Evolutionary conservation across 2,888 invertebrate genomes (phyloP), one percentile per base, ranked within the genome.

Genomic region (Cosmopolites sordidus): DNA sequence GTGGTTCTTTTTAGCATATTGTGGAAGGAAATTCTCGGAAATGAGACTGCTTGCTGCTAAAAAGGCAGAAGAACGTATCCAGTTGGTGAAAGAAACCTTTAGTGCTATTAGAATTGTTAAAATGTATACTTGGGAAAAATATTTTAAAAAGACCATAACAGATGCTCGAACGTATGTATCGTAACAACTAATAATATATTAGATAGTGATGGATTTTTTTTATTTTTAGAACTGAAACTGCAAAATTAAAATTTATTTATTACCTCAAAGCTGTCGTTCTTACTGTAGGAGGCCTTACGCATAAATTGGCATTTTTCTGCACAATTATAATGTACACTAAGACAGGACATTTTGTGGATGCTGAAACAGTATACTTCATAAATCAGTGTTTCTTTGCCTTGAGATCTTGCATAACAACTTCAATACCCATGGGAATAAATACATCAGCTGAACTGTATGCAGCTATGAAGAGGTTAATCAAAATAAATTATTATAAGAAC

Each of bases 181-280:
- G 15, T 46, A 16, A 16, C n/a, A n/a, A n/a, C n/a, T n/a, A n/a
- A n/a, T n/a, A n/a, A 43, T 27, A n/a, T n/a, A n/a, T n/a, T n/a
- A n/a, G n/a, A n/a, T n/a, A n/a, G n/a, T n/a, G n/a, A n/a, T n/a
- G n/a, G n/a, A n/a, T n/a, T n/a, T n/a, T n/a, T n/a, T 22, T 47
- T 18, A 17, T 27, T 48, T 61, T 48, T 44, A 85, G 86, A 59
- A 80, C 79, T 58, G 87, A 87, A 76, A 81, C 87, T 56, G 80
- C 80, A 55, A 81, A 84, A 49, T 59, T 73, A n/a, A 62, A 66
- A 51, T 60, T 63, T 12, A 66, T 74, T 15, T 72, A 67, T 58
- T 71, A 70, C 51, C 48, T 73, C 12, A 73, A 71, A 64, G 62
- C 66, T 2, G 48, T 67, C 0, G 65, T 68, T 18, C 55, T 70